Evolutionary conservation across 2,113 vertebrate genomes (phyloP).

Genomic region (Vireo altiloquus): DNA sequence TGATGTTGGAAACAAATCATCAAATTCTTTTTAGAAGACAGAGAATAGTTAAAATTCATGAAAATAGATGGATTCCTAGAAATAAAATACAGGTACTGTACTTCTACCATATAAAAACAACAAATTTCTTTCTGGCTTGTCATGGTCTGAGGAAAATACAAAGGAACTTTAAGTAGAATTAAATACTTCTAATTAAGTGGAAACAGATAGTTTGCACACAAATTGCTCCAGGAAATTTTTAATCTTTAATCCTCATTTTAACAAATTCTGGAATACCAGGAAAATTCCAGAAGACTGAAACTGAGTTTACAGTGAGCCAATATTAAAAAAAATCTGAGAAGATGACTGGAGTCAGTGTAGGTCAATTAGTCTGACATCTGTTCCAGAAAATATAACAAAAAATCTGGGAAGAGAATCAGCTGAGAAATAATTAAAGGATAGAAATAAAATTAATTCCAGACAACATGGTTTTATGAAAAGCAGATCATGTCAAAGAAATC

Average conservation of each 20-base stretch:
- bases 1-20: neutral
- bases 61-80: neutral
- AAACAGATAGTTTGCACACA: neutral
- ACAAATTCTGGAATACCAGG: neutral
- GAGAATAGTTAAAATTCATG: neutral
- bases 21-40: neutral
- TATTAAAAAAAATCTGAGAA: neutral
- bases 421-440: constrained; percentile 53
- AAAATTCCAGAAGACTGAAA: constrained; percentile 1
- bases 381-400: constrained; percentile 23
- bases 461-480: constrained; percentile 30
- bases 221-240: neutral
- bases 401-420: constrained; percentile 23
- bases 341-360: neutral
- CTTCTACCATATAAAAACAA: neutral
- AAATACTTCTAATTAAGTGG: neutral
- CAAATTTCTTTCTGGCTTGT: neutral
- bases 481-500: constrained; percentile 57
- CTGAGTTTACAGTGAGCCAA: neutral
- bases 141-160: neutral
- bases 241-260: neutral
- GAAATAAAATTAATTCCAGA: constrained; percentile 48
- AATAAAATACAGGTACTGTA: neutral
- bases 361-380: constrained; percentile 44
- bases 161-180: neutral